Base-by-base conservation (phyloP, 2,888 invertebrate genomes). In the Polyommatus icarus region DNA sequence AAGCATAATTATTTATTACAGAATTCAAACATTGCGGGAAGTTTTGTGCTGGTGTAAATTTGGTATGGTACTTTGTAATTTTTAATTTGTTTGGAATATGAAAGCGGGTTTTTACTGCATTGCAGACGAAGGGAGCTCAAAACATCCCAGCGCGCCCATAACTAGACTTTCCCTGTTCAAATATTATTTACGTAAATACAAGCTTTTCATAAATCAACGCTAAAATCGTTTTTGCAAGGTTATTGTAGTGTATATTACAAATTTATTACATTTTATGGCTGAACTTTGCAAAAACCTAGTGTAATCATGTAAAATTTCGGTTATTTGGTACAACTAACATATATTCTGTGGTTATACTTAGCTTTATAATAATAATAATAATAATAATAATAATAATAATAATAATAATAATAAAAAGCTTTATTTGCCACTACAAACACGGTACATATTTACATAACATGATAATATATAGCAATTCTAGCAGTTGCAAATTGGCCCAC, bases 111-210 rank as follows among this genome's bases (percentile, higher is more conserved):
- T 76, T 59, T 76, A 76, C 76, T 76, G 76, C 76, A 76, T 61
- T 76, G 76, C 76, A 76, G 76, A 59, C 59, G 61, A 76, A 59
- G 76, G 75, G 59, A 59, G 76, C 57, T 76, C 61, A 76, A 61
- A 76, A 76, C 20, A 76, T 76, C 76, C 76, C 76, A 76, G 36
- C 29, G 76, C 76, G 76, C 36, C 76, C 76, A 76, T 76, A 59
- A 76, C 59, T 57, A 61, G 59, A 76, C 32, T 76, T 76, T 76
- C 36, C 36, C 76, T 40, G 76, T 61, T 76, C 61, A 76, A 76
- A 36, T 76, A 76, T 76, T 76, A 59, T 76, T 76, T 76, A 75
- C 75, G 75, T 29, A 29, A 75, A 75, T 75, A 50, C 54, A 20
- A 75, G 75, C 54, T 50, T 75, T 75, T 75, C 29, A 46, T 46